phyloP scores from a whole-genome alignment of 2,888 invertebrate species.

The Melinopterus prodromus region DNA sequence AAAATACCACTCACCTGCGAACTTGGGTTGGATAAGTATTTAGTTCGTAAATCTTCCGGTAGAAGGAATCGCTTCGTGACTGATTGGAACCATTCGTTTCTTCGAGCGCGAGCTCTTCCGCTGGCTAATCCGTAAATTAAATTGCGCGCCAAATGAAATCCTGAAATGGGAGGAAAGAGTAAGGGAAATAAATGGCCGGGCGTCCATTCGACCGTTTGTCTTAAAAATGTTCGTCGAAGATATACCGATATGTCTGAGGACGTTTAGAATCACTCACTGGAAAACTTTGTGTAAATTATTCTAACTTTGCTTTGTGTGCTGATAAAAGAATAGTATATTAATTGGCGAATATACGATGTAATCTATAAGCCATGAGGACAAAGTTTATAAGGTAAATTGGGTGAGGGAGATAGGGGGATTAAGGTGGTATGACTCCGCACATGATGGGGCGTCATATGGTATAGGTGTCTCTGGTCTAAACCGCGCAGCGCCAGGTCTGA shows the following conservation, averaged over 20 bases:
- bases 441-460: too few relatives aligned
- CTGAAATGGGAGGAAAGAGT: neutral
- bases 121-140: slow-evolving; percentile 4
- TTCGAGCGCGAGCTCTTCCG: neutral
- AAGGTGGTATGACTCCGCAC: too few relatives aligned
- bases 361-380: too few relatives aligned
- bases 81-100: slow-evolving; percentile 4
- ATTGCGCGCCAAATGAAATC: neutral
- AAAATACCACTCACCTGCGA: neutral
- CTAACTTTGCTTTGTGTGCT: too few relatives aligned
- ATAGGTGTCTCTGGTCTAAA: too few relatives aligned
- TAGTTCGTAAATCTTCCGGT: neutral
- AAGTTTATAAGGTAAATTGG: too few relatives aligned
- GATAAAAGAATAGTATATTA: too few relatives aligned
- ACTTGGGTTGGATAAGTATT: neutral
- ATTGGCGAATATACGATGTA: too few relatives aligned
- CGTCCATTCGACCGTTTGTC: neutral
- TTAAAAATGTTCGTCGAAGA: neutral
- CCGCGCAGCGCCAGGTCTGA: too few relatives aligned
- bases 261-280: too few relatives aligned
- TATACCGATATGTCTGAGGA: neutral
- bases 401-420: too few relatives aligned
- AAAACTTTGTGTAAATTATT: too few relatives aligned
- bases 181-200: neutral
- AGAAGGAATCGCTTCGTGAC: neutral